Percentiles rank a stretch among this genome's conserved stretches.
These are phyloP conservation scores for Drosophila demipolita DNA, from an alignment of 2,888 invertebrate genomes.

Conservation along the genomic window DNA sequence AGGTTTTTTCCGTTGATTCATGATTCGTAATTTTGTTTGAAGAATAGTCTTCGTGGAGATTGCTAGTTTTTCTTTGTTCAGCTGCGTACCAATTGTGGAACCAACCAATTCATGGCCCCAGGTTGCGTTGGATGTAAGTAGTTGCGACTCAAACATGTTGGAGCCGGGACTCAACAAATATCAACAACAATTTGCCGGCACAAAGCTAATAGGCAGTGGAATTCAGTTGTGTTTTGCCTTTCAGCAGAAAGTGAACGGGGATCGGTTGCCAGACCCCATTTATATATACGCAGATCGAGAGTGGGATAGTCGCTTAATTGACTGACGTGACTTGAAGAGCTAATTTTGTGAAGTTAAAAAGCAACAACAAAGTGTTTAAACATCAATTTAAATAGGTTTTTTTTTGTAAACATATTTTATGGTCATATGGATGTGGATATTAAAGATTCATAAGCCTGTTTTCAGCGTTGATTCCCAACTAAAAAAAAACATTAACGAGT, in stretches of 20 bases:
- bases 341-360: constrained; percentile 32
- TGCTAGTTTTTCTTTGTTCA: neutral
- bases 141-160: constrained; percentile 57
- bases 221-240: constrained; percentile 51
- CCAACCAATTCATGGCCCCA: constrained; percentile 7
- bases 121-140: constrained; percentile 14
- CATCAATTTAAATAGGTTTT: neutral
- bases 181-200: constrained; percentile 29
- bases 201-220: constrained; percentile 24
- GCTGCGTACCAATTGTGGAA: neutral
- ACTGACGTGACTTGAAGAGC: constrained; percentile 33
- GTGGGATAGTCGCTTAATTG: constrained; percentile 11
- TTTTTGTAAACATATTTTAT: neutral
- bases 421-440: neutral
- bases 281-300: neutral
- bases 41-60: neutral
- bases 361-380: constrained; percentile 15
- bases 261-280: constrained; percentile 3
- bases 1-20: neutral
- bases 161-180: constrained; percentile 26
- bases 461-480: neutral
- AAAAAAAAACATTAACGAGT: neutral
- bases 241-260: constrained; percentile 40
- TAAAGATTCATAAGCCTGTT: neutral
- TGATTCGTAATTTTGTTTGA: neutral